phyloP scores from a whole-genome alignment of 2,888 invertebrate species.

The Chalcosyrphus nemorum region DNA sequence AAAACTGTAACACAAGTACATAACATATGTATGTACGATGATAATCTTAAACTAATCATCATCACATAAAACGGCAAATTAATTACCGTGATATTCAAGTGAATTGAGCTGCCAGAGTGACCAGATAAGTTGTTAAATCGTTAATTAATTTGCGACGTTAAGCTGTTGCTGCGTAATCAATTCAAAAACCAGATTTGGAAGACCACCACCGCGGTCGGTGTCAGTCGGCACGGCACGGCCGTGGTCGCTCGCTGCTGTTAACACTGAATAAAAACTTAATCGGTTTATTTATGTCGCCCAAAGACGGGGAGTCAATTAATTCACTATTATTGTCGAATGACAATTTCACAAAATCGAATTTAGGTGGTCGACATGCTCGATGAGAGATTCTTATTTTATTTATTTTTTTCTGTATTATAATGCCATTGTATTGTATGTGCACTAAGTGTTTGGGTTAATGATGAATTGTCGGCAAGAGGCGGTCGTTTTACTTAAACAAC shows the following conservation, averaged over 20 bases:
- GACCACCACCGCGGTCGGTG: constrained; percentile 57
- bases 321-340: constrained; percentile 64
- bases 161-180: constrained; percentile 73
- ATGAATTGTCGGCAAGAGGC: constrained; percentile 40
- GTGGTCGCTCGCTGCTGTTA: constrained; percentile 55
- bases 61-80: constrained; percentile 69
- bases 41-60: constrained; percentile 69
- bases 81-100: constrained; percentile 70
- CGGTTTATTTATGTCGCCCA: constrained; percentile 70
- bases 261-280: constrained; percentile 72
- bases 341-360: constrained; percentile 57
- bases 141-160: constrained; percentile 73
- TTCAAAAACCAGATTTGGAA: constrained; percentile 67
- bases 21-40: constrained; percentile 20
- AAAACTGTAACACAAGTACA: constrained; percentile 45
- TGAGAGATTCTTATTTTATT: constrained; percentile 7
- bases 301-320: constrained; percentile 72
- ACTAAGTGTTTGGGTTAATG: constrained; percentile 19
- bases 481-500: neutral
- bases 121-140: constrained; percentile 73
- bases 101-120: constrained; percentile 72
- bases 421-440: constrained; percentile 46
- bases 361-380: constrained; percentile 41
- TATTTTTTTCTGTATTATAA: constrained; percentile 5
- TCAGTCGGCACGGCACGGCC: no score